A percentile compares a stretch with the other conserved stretches of the same genome.
Conservation (phyloP, 2,113 vertebrate genomes). For the Thalassoma bifasciatum region DNA sequence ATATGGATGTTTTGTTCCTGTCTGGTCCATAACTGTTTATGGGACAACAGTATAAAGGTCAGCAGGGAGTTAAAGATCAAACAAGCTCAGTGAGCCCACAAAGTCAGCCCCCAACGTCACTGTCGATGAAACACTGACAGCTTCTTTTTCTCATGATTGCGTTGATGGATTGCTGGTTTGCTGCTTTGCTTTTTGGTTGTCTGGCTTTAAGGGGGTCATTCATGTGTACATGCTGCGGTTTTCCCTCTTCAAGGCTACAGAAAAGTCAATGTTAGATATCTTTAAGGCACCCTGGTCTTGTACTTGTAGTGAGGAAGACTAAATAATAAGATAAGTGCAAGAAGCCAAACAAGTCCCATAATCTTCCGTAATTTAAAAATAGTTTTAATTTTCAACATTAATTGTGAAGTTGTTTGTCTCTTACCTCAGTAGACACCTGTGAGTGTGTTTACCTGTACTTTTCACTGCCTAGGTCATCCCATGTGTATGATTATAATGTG, state of each 20-base stretch:
- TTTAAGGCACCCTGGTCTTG: background rate
- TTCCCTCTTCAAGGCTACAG: background rate
- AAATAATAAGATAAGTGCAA: background rate
- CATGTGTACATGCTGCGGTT: background rate
- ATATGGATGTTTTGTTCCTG: background rate
- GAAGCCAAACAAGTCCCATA: background rate
- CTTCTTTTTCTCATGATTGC: background rate
- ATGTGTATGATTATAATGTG: conserved; percentile 1
- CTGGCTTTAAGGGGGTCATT: background rate
- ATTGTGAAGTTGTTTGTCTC: too few relatives aligned
- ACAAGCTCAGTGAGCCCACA: conserved; percentile 8
- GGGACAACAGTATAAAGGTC: conserved; percentile 25
- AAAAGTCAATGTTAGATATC: background rate
- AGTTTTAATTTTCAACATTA: too few relatives aligned
- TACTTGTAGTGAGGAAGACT: background rate
- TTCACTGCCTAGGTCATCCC: background rate
- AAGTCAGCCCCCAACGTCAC: conserved; percentile 8
- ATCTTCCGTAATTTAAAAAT: too few relatives aligned
- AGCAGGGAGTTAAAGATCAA: conserved; percentile 20
- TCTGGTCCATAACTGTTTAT: background rate
- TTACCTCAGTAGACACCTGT: too few relatives aligned
- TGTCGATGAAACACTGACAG: background rate
- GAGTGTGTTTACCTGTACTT: background rate
- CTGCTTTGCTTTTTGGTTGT: background rate
- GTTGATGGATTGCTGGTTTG: background rate